phyloP scores from a whole-genome alignment of 2,113 vertebrate species.

The Elachura formosa region DNA sequence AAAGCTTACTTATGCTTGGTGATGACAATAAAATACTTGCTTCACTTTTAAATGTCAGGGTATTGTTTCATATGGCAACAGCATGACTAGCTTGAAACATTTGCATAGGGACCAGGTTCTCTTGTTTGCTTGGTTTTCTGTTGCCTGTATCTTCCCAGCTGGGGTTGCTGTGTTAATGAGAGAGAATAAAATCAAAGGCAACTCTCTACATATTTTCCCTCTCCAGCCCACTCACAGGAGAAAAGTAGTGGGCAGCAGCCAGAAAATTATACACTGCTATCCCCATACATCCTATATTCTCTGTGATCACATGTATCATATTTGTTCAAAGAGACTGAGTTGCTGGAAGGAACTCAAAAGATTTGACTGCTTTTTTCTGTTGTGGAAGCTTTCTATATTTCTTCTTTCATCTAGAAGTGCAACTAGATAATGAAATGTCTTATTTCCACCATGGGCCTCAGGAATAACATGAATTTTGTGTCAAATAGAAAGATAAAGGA shows the following conservation, averaged over 20 bases:
- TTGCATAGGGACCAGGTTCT: neutral
- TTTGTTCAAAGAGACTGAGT: neutral
- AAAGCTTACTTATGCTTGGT: neutral
- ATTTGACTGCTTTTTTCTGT: neutral
- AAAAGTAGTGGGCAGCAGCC: neutral
- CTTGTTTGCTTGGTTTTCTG: neutral
- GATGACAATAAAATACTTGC: neutral
- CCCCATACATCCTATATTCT: neutral
- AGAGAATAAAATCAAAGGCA: conserved; percentile 2
- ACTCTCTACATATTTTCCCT: neutral
- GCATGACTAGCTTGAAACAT: neutral
- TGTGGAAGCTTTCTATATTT: neutral
- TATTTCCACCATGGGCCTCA: neutral
- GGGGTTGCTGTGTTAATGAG: neutral
- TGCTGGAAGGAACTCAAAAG: neutral
- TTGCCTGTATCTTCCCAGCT: neutral
- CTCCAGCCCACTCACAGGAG: neutral
- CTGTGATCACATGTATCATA: neutral
- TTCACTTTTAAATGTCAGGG: neutral
- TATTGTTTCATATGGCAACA: neutral
- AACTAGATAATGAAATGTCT: neutral
- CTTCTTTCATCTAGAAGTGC: neutral
- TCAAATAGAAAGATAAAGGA: neutral
- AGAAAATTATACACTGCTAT: neutral
- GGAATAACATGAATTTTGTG: neutral